Evolutionary conservation across 2,888 invertebrate genomes (phyloP).

Genomic region (Syritta pipiens): DNA sequence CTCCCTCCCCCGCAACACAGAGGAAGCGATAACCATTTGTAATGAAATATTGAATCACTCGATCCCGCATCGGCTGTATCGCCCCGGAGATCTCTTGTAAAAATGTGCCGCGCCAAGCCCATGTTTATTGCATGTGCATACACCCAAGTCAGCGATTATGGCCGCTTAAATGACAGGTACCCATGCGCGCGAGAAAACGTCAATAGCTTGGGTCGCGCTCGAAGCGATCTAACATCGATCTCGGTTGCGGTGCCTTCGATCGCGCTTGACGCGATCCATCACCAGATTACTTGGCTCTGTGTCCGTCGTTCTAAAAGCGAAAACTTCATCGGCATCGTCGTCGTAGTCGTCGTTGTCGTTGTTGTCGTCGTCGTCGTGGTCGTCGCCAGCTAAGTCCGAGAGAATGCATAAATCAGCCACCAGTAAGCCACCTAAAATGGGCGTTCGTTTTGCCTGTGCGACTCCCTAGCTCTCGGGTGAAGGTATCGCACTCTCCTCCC

Average conservation of each 20-base stretch:
- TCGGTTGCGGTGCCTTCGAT: background rate
- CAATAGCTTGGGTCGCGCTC: constrained; percentile 45
- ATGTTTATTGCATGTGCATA: constrained; percentile 60
- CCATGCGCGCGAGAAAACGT: constrained; percentile 43
- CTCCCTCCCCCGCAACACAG: constrained; percentile 14
- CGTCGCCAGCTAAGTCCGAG: no score
- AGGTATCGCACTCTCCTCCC: constrained; percentile 41
- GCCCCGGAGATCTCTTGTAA: constrained; percentile 22
- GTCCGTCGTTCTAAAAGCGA: constrained; percentile 40
- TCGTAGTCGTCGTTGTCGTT: constrained; percentile 6
- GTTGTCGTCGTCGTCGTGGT: no score
- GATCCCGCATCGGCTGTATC: constrained; percentile 40
- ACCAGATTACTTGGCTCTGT: constrained; percentile 24
- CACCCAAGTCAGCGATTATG: constrained; percentile 57
- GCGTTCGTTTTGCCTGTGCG: constrained; percentile 20
- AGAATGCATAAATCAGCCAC: constrained; percentile 61
- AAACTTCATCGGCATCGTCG: constrained; percentile 3
- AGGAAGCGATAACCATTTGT: constrained; percentile 63
- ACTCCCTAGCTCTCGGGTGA: constrained; percentile 33
- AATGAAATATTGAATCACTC: constrained; percentile 62
- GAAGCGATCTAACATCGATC: constrained; percentile 38
- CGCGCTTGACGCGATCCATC: constrained; percentile 46
- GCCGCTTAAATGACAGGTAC: constrained; percentile 58
- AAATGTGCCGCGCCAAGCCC: constrained; percentile 59
- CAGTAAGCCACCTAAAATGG: constrained; percentile 61